phyloP scores from a whole-genome alignment of 2,113 vertebrate species.

The Misgurnus mizolepis region DNA sequence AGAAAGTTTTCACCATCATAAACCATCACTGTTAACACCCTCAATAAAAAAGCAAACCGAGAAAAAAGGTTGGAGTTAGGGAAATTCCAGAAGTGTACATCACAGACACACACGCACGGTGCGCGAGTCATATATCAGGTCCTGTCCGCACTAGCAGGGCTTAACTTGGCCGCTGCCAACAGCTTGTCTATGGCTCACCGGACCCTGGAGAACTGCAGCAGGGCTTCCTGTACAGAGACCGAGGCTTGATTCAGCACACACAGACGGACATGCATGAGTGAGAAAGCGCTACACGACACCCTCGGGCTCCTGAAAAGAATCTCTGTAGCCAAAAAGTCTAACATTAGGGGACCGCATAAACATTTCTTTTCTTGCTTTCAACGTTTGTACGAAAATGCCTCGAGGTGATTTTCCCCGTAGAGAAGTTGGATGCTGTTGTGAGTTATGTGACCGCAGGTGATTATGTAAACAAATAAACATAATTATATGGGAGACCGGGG shows the following conservation, averaged over 20 bases:
- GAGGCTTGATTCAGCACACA: constrained; percentile 54
- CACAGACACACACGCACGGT: constrained; percentile 26
- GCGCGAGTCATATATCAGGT: constrained; percentile 6
- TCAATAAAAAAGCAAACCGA: not conserved
- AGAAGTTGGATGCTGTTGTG: constrained; percentile 8
- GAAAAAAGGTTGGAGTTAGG: constrained; percentile 31
- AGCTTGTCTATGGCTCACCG: constrained; percentile 32
- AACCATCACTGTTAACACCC: constrained; percentile 39
- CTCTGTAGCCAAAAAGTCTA: constrained; percentile 53
- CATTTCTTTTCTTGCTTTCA: constrained; percentile 32
- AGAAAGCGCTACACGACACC: constrained; percentile 56
- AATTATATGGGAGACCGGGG: not conserved
- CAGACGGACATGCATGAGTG: constrained; percentile 60
- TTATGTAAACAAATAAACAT: constrained; percentile 30
- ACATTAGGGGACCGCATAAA: constrained; percentile 29
- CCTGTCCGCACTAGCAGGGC: constrained; percentile 20
- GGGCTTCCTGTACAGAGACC: constrained; percentile 45
- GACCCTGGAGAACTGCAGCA: constrained; percentile 47
- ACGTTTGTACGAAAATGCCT: constrained; percentile 3
- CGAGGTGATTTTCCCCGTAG: constrained; percentile 9
- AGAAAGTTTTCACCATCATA: constrained; percentile 18
- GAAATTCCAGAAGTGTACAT: constrained; percentile 35
- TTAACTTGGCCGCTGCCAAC: constrained; percentile 26
- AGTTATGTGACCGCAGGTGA: constrained; percentile 7
- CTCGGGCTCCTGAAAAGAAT: constrained; percentile 53